Evolutionary conservation across 2,797 vertebrate genomes (phyloP).

Genomic region (Halcyon smyrnensis): DNA sequence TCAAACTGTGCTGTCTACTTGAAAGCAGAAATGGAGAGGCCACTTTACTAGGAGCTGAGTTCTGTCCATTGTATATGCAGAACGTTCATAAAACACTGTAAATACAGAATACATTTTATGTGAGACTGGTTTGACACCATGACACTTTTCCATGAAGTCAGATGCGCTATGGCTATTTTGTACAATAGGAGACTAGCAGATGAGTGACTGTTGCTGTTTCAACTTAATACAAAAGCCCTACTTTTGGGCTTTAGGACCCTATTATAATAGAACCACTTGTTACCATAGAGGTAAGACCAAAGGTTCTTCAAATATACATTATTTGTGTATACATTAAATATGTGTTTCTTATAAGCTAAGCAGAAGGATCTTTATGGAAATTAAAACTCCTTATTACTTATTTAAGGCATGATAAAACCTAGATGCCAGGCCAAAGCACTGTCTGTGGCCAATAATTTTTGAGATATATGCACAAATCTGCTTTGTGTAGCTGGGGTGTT

Average conservation of each 20-base stretch:
- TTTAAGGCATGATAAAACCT: neutral
- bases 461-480: neutral
- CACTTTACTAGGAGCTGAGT: neutral
- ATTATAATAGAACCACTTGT: neutral
- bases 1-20: neutral
- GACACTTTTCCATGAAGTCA: neutral
- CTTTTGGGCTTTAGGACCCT: fast-evolving
- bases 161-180: neutral
- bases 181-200: neutral
- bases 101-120: neutral
- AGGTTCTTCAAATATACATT: neutral
- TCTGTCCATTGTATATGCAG: neutral
- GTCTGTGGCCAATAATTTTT: neutral
- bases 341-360: neutral
- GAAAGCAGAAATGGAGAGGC: neutral
- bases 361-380: neutral
- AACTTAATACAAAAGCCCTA: neutral
- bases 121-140: neutral
- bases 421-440: neutral
- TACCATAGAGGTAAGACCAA: neutral
- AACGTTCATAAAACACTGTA: neutral
- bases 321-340: neutral
- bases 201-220: neutral
- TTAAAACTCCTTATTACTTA: neutral
- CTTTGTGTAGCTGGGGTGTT: neutral